Conservation (phyloP, 2,888 invertebrate genomes). For the Brachypterus glaber region DNA sequence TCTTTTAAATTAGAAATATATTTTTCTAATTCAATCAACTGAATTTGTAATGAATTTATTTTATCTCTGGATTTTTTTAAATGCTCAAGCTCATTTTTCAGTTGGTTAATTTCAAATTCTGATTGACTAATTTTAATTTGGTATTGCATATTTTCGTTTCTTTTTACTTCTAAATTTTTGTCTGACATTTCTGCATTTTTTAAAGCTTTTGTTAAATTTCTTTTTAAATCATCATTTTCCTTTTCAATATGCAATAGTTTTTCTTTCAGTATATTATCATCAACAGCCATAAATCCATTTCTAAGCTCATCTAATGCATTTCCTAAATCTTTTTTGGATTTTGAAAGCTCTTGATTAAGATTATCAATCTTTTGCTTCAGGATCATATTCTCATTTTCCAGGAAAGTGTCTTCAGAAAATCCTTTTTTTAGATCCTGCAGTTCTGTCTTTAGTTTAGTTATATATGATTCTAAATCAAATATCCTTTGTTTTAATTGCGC, state of each 20-base stretch:
- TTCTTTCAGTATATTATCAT: conserved; percentile 5
- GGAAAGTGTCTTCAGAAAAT: conserved; percentile 1
- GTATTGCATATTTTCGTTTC: conserved; percentile 14
- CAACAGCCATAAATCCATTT: too few relatives aligned
- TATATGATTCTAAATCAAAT: conserved; percentile 1
- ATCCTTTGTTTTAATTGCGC: background rate
- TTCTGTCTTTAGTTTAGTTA: conserved; percentile 6
- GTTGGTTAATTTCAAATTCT: conserved; percentile 16
- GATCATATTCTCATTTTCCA: conserved; percentile 13
- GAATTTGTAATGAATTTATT: conserved; percentile 16
- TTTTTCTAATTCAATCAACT: conserved; percentile 18
- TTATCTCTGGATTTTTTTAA: conserved; percentile 19
- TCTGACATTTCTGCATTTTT: too few relatives aligned
- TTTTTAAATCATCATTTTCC: too few relatives aligned
- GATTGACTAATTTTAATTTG: conserved; percentile 17
- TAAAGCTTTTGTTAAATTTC: too few relatives aligned
- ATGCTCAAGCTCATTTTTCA: conserved; percentile 17
- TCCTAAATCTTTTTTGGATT: conserved; percentile 16
- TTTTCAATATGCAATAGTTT: too few relatives aligned
- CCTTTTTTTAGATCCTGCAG: conserved; percentile 6
- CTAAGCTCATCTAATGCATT: conserved; percentile 11
- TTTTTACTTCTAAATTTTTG: conserved; percentile 4
- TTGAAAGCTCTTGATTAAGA: conserved; percentile 15
- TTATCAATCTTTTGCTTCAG: conserved; percentile 13
- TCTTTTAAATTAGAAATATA: conserved; percentile 21